Evolutionary conservation across 2,797 vertebrate species (phyloP), one percentile per base, ranked within the genome.

Genomic region (Chloroceryle amazona): DNA sequence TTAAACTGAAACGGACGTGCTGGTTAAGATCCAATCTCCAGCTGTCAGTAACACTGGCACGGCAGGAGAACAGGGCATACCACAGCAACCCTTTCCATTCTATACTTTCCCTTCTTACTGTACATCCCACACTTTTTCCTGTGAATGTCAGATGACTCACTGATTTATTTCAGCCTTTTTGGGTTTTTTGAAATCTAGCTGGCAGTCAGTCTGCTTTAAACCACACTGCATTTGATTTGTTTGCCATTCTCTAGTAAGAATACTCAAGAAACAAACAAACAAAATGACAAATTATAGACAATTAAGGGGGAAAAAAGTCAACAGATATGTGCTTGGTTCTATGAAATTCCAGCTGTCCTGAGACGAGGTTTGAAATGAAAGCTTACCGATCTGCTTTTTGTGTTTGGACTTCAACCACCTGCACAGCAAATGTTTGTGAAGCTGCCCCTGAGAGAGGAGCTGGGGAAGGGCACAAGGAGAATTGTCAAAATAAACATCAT

Each of bases 221-320:
- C 63, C 49, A 18, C 47, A 55, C 29, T 87, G 52, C 28, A 23
- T 94, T 96, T 96, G 86, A 55, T 89, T 92, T 61, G 2, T 75
- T 81, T 96, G 86, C 46, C 22, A 7, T 85, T 93, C 62, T 97
- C 81, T 94, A 92, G 96, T 96, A 98, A 92, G 37, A 85, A 89
- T 93, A 62, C 66, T 93, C 63, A 85, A 96, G 91, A 96, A 96
- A 90, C 55, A 91, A 94, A 57, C 81, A 97, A 97, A 90, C 39
- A 94, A 82, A 84, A 78, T 67, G 84, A 91, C 81, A 93, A 93
- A 91, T 71, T 74, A 83, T 76, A 84, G 63, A 84, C 63, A 91
- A 94, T 88, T 94, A 87, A 89, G 35, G 19, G 31, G 41, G 39
- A 20, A 84, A 12, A 71, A 89, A 82, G 84, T 87, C 90, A 91